A percentile compares a stretch with the other conserved stretches of the same genome.
Evolutionary conservation across 2,888 invertebrate species (phyloP).

Genomic region (Galerucella pusilla): DNA sequence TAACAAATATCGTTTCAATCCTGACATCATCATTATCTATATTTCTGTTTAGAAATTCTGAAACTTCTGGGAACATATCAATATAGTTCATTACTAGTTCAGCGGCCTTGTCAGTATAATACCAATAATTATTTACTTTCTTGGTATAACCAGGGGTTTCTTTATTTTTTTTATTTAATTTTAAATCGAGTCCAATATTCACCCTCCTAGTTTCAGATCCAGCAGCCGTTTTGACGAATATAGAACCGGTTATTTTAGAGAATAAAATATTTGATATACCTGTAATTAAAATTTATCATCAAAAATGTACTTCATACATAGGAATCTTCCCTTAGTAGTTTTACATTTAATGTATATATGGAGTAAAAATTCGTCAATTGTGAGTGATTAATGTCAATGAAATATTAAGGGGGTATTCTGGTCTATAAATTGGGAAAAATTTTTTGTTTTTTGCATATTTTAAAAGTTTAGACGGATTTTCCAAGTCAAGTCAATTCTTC

Average conservation of each 20-base stretch:
- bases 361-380: too few relatives aligned
- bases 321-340: too few relatives aligned
- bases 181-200: conserved; percentile 92
- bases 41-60: conserved; percentile 70
- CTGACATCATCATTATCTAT: conserved; percentile 70
- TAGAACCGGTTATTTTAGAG: conserved; percentile 87
- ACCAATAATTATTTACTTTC: conserved; percentile 78
- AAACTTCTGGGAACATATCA: conserved; percentile 77
- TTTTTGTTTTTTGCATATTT: too few relatives aligned
- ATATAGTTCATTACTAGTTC: conserved; percentile 79
- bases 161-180: conserved; percentile 83
- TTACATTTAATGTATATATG: too few relatives aligned
- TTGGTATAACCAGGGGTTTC: conserved; percentile 86
- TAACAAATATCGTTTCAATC: conserved; percentile 75
- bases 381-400: too few relatives aligned
- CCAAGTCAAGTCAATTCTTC: too few relatives aligned
- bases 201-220: conserved; percentile 65
- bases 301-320: not conserved
- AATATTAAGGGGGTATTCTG: too few relatives aligned
- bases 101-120: conserved; percentile 82
- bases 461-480: too few relatives aligned
- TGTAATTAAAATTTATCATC: conserved; percentile 51
- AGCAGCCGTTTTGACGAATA: conserved; percentile 70
- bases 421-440: too few relatives aligned
- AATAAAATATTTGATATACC: conserved; percentile 78